Base-by-base conservation (phyloP, 2,888 invertebrate species). In the Pammene aurita region DNA sequence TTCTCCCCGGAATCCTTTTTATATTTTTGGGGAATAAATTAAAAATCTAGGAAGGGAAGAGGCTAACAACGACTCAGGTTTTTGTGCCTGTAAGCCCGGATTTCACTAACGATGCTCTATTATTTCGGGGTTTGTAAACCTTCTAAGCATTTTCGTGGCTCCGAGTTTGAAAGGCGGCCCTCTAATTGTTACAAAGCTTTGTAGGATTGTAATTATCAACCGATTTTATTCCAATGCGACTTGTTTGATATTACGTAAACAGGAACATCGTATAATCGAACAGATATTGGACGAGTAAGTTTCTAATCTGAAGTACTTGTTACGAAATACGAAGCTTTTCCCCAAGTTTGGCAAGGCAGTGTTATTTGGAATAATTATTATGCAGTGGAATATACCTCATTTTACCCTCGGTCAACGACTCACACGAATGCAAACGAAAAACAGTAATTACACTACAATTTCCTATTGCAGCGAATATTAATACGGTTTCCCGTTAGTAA, bases 1-100 rank as follows among this genome's bases (percentile, higher is more conserved):
- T 89, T 80, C 88, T 90, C 88, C 87, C 84, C 85, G 82, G 87
- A 91, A 92, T 92, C 92, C 92, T 92, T 92, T 69, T 92, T 92
- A 89, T 89, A 89, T 89, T 91, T 90, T 89, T 84, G 78, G 86
- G 85, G 90, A 89, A 91, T 90, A 90, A 92, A 92, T 91, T 91
- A 90, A 86, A 79, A 66, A 83, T 82, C 82, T 84, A 77, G 78
- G 82, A 87, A 85, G 86, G 85, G 86, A 84, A 84, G 84, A 85
- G 80, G 83, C 87, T 84, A 88, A 88, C 88, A 88, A 82, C 83
- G 83, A 79, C 82, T 87, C 87, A 86, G 84, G 85, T 85, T 83
- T 87, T 84, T 80, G 82, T 80, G 84, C 85, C 85, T 84, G 84
- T 84, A 82, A 82, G 73, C 75, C 79, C 77, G 79, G 80, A 78